A percentile compares a stretch with the other conserved stretches of the same genome.
Evolutionary conservation across 2,888 invertebrate species (phyloP).

Genomic region (Platycheirus albimanus): DNA sequence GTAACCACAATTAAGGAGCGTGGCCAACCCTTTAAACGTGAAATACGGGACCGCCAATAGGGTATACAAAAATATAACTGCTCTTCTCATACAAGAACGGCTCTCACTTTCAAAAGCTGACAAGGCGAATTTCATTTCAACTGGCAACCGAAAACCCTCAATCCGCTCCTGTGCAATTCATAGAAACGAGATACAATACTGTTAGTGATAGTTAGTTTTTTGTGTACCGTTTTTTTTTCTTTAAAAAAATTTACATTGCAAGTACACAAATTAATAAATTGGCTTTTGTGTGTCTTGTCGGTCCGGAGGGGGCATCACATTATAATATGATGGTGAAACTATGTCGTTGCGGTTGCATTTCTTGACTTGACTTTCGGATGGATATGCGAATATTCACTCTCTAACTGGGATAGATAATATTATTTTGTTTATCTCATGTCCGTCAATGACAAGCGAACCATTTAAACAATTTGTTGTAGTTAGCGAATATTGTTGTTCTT

Average conservation of each 20-base stretch:
- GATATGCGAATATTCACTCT: neutral
- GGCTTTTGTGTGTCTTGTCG: conserved; percentile 15
- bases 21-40: no score
- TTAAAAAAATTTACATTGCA: conserved; percentile 45
- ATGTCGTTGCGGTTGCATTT: conserved; percentile 20
- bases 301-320: neutral
- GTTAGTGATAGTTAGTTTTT: neutral
- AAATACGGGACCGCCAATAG: no score
- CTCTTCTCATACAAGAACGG: no score
- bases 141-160: neutral
- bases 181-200: conserved; percentile 7
- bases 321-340: conserved; percentile 6
- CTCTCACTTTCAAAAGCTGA: no score
- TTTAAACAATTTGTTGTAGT: conserved; percentile 61
- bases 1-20: no score
- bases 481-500: conserved; percentile 20
- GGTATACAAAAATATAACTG: no score
- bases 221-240: no score
- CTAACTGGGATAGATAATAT: conserved; percentile 15
- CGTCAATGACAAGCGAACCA: conserved; percentile 47
- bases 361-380: conserved; percentile 9
- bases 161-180: neutral
- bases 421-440: conserved; percentile 51
- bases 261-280: conserved; percentile 58
- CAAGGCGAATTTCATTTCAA: no score